A percentile compares a stretch with the other conserved stretches of the same genome.
Evolutionary conservation across 2,797 vertebrate genomes (phyloP).

Genomic region (Anisognathus igniventris): DNA sequence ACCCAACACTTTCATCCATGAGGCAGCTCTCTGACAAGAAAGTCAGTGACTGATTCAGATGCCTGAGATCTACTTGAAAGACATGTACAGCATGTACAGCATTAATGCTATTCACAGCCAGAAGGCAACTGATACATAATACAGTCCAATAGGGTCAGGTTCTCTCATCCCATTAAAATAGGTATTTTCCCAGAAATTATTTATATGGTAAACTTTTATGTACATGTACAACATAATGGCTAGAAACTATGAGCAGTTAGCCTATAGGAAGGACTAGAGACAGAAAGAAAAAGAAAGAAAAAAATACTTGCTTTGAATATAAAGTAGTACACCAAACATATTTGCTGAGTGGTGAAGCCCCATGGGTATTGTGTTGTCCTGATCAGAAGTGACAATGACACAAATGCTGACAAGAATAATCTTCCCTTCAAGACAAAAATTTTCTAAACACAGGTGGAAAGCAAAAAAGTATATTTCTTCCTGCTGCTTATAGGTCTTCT

Average conservation of each 20-base stretch:
- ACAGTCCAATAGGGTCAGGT: background rate
- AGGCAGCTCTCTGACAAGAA: background rate
- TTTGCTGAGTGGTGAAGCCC: background rate
- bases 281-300: rapidly evolving
- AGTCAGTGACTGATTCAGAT: background rate
- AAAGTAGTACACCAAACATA: background rate
- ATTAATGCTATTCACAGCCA: background rate
- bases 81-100: background rate
- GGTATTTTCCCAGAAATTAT: background rate
- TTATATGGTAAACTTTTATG: background rate
- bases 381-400: background rate
- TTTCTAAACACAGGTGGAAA: background rate
- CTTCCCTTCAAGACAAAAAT: background rate
- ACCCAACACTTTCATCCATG: background rate
- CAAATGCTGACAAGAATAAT: background rate
- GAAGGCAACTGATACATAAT: background rate
- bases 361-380: background rate
- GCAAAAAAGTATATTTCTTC: background rate
- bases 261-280: background rate
- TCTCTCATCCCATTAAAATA: background rate
- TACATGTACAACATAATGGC: background rate
- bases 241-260: background rate
- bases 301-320: background rate
- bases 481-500: background rate
- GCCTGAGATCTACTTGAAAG: background rate